Evolutionary conservation across 2,888 invertebrate genomes (phyloP).

Genomic region (Cosmia trapezina): DNA sequence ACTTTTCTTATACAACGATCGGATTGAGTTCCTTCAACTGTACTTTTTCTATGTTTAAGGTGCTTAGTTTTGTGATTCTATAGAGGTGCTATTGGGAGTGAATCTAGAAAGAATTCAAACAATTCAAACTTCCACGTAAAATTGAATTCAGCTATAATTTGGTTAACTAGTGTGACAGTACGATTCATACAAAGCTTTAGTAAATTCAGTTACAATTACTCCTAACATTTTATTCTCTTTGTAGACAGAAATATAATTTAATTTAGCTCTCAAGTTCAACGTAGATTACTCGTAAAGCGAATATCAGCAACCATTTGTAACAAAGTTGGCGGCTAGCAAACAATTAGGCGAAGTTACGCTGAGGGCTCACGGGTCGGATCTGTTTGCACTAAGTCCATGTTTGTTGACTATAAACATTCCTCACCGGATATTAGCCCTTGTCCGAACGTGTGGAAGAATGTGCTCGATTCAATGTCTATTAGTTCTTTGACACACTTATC

Average conservation of each 20-base stretch:
- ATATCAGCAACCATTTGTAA: constrained; percentile 75
- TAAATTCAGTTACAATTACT: constrained; percentile 29
- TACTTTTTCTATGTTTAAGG: constrained; percentile 35
- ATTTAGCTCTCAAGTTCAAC: constrained; percentile 57
- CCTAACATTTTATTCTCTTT: constrained; percentile 52
- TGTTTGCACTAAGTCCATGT: constrained; percentile 83
- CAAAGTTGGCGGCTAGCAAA: constrained; percentile 78
- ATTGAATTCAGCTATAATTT: background rate
- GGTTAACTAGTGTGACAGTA: constrained; percentile 3
- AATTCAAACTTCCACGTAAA: background rate
- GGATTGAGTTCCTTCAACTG: constrained; percentile 35
- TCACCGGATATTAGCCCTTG: constrained; percentile 86
- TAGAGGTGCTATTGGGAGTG: background rate
- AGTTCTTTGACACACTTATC: constrained; percentile 65
- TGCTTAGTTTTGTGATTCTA: constrained; percentile 18
- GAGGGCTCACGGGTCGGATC: constrained; percentile 74
- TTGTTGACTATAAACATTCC: constrained; percentile 84
- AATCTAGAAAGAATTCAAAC: background rate
- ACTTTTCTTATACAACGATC: constrained; percentile 43
- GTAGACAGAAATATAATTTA: constrained; percentile 55
- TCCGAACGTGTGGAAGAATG: constrained; percentile 83
- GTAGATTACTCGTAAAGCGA: constrained; percentile 68
- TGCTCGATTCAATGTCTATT: constrained; percentile 72
- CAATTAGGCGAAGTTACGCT: constrained; percentile 82
- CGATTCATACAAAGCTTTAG: background rate